Evolutionary conservation across 2,797 vertebrate species (phyloP).

Genomic region (Eleutherodactylus coqui): DNA sequence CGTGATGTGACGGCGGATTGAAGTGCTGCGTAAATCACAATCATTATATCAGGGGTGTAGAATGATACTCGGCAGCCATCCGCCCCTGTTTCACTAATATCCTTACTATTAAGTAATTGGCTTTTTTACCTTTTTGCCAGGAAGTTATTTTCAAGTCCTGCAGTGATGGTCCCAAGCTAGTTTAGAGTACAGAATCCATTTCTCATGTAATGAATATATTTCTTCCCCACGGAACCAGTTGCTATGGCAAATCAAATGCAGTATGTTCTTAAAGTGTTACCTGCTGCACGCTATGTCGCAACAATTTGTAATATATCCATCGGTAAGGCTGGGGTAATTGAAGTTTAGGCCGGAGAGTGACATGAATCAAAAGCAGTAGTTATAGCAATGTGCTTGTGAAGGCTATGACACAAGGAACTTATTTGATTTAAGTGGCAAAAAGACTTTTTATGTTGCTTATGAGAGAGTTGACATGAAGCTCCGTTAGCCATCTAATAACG

Average conservation of each 20-base stretch:
- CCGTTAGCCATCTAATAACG: neutral
- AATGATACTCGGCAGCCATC: neutral
- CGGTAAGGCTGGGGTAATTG: constrained; percentile 41
- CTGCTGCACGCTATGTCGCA: constrained; percentile 22
- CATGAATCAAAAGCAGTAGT: constrained; percentile 51
- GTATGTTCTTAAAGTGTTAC: constrained; percentile 38
- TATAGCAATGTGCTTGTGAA: constrained; percentile 28
- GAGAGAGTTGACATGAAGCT: neutral
- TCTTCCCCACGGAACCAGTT: constrained; percentile 51
- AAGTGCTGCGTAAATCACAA: neutral
- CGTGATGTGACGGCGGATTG: neutral
- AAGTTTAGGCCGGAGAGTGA: constrained; percentile 52
- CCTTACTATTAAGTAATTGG: constrained; percentile 51
- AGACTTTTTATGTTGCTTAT: neutral
- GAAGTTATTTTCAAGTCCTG: constrained; percentile 53
- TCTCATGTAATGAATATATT: constrained; percentile 58
- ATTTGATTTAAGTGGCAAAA: neutral
- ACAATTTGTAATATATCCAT: constrained; percentile 28
- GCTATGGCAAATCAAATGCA: constrained; percentile 38
- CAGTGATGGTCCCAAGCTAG: constrained; percentile 50
- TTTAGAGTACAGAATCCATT: constrained; percentile 56
- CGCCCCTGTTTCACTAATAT: constrained; percentile 32
- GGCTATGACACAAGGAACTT: neutral
- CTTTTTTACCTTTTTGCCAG: neutral
- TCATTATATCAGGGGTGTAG: neutral